These are phyloP conservation scores for Neoaliturus tenellus DNA, from an alignment of 2,888 invertebrate genomes.

Conservation along the genomic window DNA sequence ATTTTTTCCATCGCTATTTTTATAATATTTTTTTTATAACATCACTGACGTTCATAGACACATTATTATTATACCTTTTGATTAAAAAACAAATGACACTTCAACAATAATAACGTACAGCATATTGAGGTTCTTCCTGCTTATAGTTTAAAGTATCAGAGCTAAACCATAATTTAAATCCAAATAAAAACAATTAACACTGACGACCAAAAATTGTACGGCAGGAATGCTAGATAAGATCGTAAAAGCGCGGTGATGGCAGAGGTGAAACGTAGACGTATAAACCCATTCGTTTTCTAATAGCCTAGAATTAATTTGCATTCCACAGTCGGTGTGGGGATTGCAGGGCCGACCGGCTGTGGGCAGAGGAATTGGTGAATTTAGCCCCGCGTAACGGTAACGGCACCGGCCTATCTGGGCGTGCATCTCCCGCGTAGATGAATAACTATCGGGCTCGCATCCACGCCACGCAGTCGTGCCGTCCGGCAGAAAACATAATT, in stretches of 20 bases:
- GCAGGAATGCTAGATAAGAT: not conserved
- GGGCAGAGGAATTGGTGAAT: not conserved
- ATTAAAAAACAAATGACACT: no score
- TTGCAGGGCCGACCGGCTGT: not conserved
- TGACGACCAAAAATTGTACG: not conserved
- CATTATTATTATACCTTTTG: no score
- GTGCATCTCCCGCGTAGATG: not conserved
- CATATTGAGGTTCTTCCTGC: no score
- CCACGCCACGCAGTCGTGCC: no score
- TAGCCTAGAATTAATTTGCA: constrained; percentile 14
- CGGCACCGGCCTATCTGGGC: not conserved
- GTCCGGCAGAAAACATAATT: not conserved
- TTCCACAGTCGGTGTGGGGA: not conserved
- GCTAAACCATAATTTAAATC: no score
- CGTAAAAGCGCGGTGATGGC: not conserved
- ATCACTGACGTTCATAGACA: no score
- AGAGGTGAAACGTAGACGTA: not conserved
- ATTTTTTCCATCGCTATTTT: no score
- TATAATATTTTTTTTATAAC: no score
- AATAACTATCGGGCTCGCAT: not conserved
- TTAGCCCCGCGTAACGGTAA: not conserved
- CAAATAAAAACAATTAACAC: not conserved
- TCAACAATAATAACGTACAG: no score
- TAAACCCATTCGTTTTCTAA: not conserved
- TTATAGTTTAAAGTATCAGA: no score